These are phyloP conservation scores for Epinotia demarniana DNA, from an alignment of 2,888 invertebrate genomes.

Conservation along the genomic window DNA sequence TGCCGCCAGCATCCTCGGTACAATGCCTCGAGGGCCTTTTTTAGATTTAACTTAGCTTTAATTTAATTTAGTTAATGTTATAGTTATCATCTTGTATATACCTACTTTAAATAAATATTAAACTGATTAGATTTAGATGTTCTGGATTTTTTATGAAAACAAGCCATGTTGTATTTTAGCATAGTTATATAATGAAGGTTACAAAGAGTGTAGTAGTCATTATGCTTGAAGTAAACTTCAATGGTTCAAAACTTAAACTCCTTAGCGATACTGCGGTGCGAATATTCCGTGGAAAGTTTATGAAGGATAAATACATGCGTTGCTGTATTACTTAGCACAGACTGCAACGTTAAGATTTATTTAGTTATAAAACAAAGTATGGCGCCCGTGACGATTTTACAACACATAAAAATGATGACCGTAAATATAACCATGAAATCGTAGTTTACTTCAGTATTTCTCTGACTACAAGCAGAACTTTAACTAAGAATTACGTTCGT, in stretches of 20 bases:
- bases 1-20: too few relatives aligned
- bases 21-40: too few relatives aligned
- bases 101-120: too few relatives aligned
- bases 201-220: not conserved
- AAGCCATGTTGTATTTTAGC: not conserved
- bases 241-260: not conserved
- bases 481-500: not conserved
- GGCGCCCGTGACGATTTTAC: not conserved
- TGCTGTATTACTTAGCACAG: not conserved
- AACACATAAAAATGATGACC: constrained; percentile 5
- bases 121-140: too few relatives aligned
- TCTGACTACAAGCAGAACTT: not conserved
- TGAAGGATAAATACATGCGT: not conserved
- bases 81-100: too few relatives aligned
- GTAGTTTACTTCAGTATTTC: not conserved
- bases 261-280: not conserved
- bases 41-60: too few relatives aligned
- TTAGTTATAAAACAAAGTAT: constrained; percentile 21
- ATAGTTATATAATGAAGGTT: not conserved
- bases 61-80: too few relatives aligned
- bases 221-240: not conserved
- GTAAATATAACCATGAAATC: not conserved
- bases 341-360: not conserved
- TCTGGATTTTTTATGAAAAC: not conserved
- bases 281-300: not conserved